Evolutionary conservation across 2,888 invertebrate species (phyloP).

Genomic region (Nowickia ferox): DNA sequence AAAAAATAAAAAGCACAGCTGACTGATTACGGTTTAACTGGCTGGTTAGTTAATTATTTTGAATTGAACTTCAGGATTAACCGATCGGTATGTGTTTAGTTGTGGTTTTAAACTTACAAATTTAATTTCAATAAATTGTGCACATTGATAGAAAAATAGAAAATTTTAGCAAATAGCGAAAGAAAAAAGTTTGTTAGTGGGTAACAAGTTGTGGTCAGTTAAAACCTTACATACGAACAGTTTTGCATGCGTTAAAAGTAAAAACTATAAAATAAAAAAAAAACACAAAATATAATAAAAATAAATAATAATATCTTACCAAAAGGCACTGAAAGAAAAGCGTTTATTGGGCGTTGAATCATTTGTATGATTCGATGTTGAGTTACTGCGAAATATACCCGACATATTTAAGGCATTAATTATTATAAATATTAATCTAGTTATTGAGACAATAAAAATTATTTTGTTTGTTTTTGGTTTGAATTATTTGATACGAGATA

Average conservation of each 20-base stretch:
- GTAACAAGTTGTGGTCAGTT: slow-evolving; percentile 31
- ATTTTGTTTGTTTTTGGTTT: slow-evolving; percentile 56
- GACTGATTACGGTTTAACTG: background rate
- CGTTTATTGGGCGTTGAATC: slow-evolving; percentile 79
- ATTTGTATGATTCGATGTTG: slow-evolving; percentile 73
- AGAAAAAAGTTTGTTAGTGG: slow-evolving; percentile 19
- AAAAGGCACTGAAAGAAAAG: slow-evolving; percentile 79
- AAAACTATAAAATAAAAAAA: slow-evolving; percentile 15
- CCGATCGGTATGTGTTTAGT: background rate
- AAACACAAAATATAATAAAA: background rate
- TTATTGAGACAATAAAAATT: slow-evolving; percentile 84
- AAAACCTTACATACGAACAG: background rate
- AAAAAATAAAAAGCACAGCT: background rate
- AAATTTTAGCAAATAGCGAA: background rate
- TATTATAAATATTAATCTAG: slow-evolving; percentile 85
- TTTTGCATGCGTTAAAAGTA: background rate
- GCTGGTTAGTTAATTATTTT: background rate
- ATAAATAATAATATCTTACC: slow-evolving; percentile 77
- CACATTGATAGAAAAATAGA: background rate
- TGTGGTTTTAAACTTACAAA: slow-evolving; percentile 6
- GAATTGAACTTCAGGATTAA: background rate
- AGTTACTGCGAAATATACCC: slow-evolving; percentile 79
- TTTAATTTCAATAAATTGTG: background rate
- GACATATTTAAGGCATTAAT: slow-evolving; percentile 78
- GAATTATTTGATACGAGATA: slow-evolving; percentile 49